A percentile compares a stretch with the other conserved stretches of the same genome.
Conservation (phyloP, 2,113 vertebrate genomes). For the Scytalopus superciliaris region DNA sequence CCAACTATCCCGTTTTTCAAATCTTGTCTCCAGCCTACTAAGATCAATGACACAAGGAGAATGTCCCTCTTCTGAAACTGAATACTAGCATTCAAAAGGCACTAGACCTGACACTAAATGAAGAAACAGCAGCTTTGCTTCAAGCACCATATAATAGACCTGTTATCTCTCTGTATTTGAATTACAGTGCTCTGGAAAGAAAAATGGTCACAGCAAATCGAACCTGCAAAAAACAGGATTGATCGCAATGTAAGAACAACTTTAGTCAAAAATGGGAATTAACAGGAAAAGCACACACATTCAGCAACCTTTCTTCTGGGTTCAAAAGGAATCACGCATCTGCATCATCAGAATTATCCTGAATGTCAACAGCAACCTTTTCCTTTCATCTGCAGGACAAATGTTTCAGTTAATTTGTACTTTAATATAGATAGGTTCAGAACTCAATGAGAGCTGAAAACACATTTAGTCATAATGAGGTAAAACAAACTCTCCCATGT, state of each 20-base stretch:
- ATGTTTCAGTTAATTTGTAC: neutral
- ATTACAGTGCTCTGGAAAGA: neutral
- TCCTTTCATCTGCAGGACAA: neutral
- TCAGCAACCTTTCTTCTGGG: neutral
- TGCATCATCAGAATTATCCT: neutral
- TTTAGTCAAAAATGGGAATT: neutral
- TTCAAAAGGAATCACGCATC: neutral
- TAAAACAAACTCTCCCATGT: neutral
- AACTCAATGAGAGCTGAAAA: neutral
- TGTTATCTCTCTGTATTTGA: neutral
- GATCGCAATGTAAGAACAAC: neutral
- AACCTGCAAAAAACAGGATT: neutral
- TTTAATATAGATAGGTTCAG: neutral
- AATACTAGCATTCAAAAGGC: neutral
- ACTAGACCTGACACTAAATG: neutral
- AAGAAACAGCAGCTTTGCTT: neutral
- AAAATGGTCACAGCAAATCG: neutral
- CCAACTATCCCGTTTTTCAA: neutral
- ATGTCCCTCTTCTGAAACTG: neutral
- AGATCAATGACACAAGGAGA: neutral
- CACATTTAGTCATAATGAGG: neutral
- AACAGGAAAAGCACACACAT: neutral
- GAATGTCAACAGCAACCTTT: neutral
- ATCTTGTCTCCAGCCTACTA: neutral
- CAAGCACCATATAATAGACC: neutral